phyloP scores from a whole-genome alignment of 2,888 invertebrate genomes.

The Drosophila cognata region DNA sequence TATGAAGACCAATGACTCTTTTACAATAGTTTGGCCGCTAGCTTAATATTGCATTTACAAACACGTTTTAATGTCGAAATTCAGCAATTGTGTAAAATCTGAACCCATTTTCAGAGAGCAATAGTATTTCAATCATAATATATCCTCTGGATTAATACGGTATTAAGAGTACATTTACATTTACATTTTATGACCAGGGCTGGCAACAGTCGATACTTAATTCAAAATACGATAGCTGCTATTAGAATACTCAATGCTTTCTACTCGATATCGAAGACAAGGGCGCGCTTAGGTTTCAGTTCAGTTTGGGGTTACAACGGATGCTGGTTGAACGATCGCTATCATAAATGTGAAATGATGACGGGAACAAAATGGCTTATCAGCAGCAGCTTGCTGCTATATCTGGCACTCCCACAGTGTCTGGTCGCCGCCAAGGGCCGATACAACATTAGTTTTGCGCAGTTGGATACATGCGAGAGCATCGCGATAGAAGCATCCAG shows the following conservation, averaged over 20 bases:
- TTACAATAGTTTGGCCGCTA: too few relatives aligned
- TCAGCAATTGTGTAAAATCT: background rate
- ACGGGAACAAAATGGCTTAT: constrained; percentile 52
- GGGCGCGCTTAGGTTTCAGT: constrained; percentile 32
- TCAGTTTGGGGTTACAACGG: constrained; percentile 12
- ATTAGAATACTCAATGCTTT: background rate
- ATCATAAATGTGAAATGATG: constrained; percentile 1
- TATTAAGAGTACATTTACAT: too few relatives aligned
- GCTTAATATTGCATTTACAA: background rate
- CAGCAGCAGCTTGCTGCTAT: constrained; percentile 40
- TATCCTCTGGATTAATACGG: background rate
- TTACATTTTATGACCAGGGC: background rate
- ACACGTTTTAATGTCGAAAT: background rate
- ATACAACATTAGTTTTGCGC: constrained; percentile 80
- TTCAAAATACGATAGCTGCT: background rate
- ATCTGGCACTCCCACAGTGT: constrained; percentile 26
- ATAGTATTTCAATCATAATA: background rate
- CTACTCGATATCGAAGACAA: background rate
- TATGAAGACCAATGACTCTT: background rate
- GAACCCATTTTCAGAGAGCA: background rate
- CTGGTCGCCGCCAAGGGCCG: constrained; percentile 48
- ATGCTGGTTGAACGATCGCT: background rate
- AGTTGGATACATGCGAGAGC: constrained; percentile 86
- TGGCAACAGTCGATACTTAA: background rate
- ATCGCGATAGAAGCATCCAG: constrained; percentile 85